Evolutionary conservation across 2,797 vertebrate species (phyloP).

Genomic region (Takifugu ocellatus): DNA sequence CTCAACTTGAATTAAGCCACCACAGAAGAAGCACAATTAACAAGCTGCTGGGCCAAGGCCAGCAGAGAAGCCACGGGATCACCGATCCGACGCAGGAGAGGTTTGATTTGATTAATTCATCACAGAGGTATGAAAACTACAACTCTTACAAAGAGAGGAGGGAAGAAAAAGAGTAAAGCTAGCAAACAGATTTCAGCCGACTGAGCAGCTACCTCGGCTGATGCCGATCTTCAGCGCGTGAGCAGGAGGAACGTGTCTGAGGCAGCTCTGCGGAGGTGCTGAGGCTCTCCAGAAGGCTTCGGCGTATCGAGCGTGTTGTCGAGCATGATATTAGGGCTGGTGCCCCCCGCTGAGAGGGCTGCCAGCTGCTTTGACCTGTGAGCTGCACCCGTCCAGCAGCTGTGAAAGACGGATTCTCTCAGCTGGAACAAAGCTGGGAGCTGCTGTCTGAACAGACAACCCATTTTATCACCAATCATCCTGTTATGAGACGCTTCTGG

Average conservation of each 20-base stretch:
- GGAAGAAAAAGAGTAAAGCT: not conserved
- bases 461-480: slow-evolving; percentile 9
- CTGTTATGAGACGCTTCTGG: slow-evolving; percentile 6
- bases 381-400: slow-evolving; percentile 16
- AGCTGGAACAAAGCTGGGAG: slow-evolving; percentile 20
- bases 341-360: slow-evolving; percentile 25
- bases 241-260: slow-evolving; percentile 36
- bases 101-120: too few relatives aligned
- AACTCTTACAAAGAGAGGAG: too few relatives aligned
- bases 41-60: too few relatives aligned
- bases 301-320: slow-evolving; percentile 43
- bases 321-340: slow-evolving; percentile 57
- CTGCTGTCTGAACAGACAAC: slow-evolving; percentile 9
- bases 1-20: too few relatives aligned
- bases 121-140: too few relatives aligned
- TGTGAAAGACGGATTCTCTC: slow-evolving; percentile 39
- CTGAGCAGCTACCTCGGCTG: slow-evolving; percentile 30
- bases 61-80: too few relatives aligned
- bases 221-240: slow-evolving; percentile 33
- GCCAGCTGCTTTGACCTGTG: slow-evolving; percentile 26
- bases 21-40: too few relatives aligned
- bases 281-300: slow-evolving; percentile 33
- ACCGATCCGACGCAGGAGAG: too few relatives aligned
- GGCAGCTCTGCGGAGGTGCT: slow-evolving; percentile 15
- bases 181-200: slow-evolving; percentile 7